Percentiles rank a stretch among this genome's conserved stretches.
These are phyloP conservation scores for Desoria tigrina DNA, from an alignment of 2,888 invertebrate genomes.

Conservation along the genomic window DNA sequence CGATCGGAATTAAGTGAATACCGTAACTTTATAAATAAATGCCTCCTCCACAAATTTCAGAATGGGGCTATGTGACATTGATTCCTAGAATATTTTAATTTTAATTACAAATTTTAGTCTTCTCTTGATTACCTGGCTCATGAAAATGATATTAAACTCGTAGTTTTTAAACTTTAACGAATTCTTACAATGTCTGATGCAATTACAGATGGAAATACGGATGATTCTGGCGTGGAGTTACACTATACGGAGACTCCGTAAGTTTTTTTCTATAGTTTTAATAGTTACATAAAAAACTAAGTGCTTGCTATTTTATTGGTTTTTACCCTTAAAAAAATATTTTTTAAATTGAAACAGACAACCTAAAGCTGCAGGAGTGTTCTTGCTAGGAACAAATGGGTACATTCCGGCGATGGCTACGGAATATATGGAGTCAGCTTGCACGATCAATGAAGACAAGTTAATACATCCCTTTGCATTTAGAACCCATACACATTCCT, in stretches of 20 bases:
- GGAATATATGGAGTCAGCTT: slow-evolving; percentile 90
- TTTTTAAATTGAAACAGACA: no score
- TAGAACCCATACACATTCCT: slow-evolving; percentile 87
- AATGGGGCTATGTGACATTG: no score
- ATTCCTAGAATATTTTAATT: no score
- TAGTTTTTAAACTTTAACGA: neutral
- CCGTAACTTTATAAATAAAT: no score
- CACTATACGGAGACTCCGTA: slow-evolving; percentile 74
- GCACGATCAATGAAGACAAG: slow-evolving; percentile 75
- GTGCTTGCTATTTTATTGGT: neutral
- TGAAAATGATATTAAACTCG: neutral
- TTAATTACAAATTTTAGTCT: no score
- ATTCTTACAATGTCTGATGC: no score
- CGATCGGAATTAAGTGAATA: no score
- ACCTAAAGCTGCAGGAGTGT: slow-evolving; percentile 85
- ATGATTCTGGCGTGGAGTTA: slow-evolving; percentile 80
- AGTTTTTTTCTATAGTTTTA: slow-evolving; percentile 55
- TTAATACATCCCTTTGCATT: slow-evolving; percentile 92
- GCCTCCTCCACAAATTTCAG: no score
- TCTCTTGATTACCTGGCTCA: no score
- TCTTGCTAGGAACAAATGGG: slow-evolving; percentile 86
- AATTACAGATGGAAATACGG: slow-evolving; percentile 72
- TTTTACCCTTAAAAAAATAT: neutral
- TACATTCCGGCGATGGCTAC: slow-evolving; percentile 68
- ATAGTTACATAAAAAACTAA: neutral